phyloP scores from a whole-genome alignment of 2,888 invertebrate species.

The Sarcophaga carnaria region DNA sequence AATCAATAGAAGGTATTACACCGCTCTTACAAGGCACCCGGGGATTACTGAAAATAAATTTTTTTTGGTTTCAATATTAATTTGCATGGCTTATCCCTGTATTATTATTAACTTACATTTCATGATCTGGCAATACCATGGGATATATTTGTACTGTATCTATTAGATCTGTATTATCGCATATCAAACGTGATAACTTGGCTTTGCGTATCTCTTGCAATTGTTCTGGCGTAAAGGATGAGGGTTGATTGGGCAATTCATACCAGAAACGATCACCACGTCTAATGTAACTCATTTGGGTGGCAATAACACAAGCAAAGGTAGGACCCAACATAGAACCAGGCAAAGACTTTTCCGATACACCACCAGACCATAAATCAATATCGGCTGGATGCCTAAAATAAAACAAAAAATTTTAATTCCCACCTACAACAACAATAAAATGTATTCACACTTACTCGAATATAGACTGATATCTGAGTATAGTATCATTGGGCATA shows the following conservation, averaged over 20 bases:
- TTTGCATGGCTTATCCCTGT: neutral
- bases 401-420: constrained; percentile 12
- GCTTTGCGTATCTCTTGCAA: constrained; percentile 91
- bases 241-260: constrained; percentile 94
- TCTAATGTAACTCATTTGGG: constrained; percentile 94
- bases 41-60: constrained; percentile 87
- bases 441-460: constrained; percentile 83
- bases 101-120: constrained; percentile 88
- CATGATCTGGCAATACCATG: constrained; percentile 95
- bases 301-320: constrained; percentile 96
- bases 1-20: constrained; percentile 92
- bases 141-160: constrained; percentile 95
- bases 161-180: constrained; percentile 95
- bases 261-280: constrained; percentile 97
- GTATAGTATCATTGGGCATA: constrained; percentile 94
- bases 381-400: constrained; percentile 92
- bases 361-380: constrained; percentile 97
- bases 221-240: constrained; percentile 94
- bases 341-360: constrained; percentile 93
- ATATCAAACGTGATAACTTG: constrained; percentile 91
- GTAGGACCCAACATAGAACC: constrained; percentile 97
- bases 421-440: neutral
- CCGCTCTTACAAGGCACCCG: constrained; percentile 95
- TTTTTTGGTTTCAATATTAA: constrained; percentile 10
- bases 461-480: constrained; percentile 91